A percentile compares a stretch with the other conserved stretches of the same genome.
Evolutionary conservation across 2,113 vertebrate species (phyloP).

Genomic region (Otolemur garnettii): DNA sequence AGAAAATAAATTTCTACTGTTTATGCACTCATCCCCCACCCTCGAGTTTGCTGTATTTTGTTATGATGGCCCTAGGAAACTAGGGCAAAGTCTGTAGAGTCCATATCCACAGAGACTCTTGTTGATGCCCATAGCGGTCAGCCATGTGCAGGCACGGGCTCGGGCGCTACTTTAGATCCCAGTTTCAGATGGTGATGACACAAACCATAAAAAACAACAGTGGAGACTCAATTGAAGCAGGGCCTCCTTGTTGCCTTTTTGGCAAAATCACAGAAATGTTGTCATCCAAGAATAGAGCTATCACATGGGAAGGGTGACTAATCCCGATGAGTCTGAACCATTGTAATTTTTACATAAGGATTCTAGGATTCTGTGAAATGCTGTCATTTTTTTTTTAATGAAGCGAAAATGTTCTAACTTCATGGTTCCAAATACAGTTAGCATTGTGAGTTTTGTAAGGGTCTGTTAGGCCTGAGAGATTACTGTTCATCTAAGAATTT

Average conservation of each 20-base stretch:
- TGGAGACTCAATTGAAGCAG: background rate
- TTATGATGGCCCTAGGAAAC: background rate
- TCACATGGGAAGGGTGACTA: background rate
- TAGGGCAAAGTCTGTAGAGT: background rate
- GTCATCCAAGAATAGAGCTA: background rate
- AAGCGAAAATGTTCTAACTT: background rate
- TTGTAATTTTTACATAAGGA: background rate
- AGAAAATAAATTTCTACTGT: background rate
- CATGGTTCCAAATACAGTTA: accelerated
- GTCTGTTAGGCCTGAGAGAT: background rate
- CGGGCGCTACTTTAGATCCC: background rate
- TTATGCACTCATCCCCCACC: background rate
- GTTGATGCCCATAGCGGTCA: background rate
- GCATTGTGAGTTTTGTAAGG: background rate
- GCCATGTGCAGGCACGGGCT: too few species aligned
- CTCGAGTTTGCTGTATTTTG: background rate
- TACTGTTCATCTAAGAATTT: background rate
- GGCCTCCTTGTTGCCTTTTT: background rate
- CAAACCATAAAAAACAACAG: background rate
- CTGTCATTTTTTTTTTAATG: background rate
- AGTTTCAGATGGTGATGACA: background rate
- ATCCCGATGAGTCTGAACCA: background rate
- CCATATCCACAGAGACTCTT: accelerated
- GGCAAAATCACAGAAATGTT: background rate
- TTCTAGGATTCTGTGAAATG: background rate